Evolutionary conservation across 2,797 vertebrate genomes (phyloP), one percentile per base, ranked within the genome.

Genomic region (Parotocinclus haroldoi): DNA sequence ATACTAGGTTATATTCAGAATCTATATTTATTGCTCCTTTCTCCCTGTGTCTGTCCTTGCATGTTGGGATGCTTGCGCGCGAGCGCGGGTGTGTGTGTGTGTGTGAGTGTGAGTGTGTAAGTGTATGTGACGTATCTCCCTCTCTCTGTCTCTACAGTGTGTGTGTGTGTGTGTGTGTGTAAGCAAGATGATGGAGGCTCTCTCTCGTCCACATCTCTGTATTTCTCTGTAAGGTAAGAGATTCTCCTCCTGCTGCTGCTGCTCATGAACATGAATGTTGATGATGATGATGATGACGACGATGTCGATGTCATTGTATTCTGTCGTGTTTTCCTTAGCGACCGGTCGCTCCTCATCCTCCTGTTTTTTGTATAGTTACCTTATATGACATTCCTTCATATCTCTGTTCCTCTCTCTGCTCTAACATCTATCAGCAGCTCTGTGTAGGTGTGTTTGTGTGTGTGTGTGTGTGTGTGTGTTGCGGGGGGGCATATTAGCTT

Each of bases 221-320:
- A 17, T 53, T 48, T 57, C 63, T 39, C 37, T 16, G 36, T 66
- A 66, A 56, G 63, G 63, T 66, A 57, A 57, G 63, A 48, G n/a
- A 37, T 42, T 14, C 38, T 37, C n/a, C 27, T 27, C 2, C 27
- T 27, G 27, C 27, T 27, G 27, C 27, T 27, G 27, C 2, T 27
- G 27, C 2, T 27, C 2, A 27, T 27, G 27, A 5, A 2, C 2
- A 27, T 27, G 27, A 5, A 27, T 27, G 27, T 2, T 27, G 27
- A 27, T 27, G 27, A 5, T 27, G 27, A 27, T 27, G 27, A 5
- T 27, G 27, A 27, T 27, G 27, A 27, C 2, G 27, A 5, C 5
- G 27, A 27, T 27, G 27, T 50, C 50, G 37, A 63, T 55, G 62
- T 64, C 62, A 44, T 45, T 52, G 3, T 40, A 45, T 46, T 53